Percentiles rank a stretch among this genome's conserved stretches.
phyloP scores from a whole-genome alignment of 2,797 vertebrate genomes.

The Alcedo atthis region DNA sequence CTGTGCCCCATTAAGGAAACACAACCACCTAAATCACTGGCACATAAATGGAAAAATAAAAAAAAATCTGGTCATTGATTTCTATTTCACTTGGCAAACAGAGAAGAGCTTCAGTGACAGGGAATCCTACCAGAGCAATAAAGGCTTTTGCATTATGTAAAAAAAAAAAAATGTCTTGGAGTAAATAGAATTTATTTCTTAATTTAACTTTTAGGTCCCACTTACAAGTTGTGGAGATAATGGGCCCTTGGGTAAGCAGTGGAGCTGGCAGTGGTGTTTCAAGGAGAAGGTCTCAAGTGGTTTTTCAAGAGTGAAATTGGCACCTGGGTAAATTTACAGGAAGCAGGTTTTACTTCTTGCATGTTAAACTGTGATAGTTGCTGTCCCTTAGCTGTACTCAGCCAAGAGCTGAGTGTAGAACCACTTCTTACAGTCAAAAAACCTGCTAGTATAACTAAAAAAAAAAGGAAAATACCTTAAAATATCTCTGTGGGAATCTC shows the following conservation, averaged over 20 bases:
- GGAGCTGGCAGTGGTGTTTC: not conserved
- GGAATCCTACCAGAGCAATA: not conserved
- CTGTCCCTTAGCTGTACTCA: not conserved
- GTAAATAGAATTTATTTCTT: not conserved
- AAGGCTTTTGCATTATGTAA: not conserved
- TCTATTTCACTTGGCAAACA: not conserved
- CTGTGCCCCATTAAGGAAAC: not conserved
- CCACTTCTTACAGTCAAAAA: not conserved
- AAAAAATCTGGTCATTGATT: not conserved
- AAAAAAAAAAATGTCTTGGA: not conserved
- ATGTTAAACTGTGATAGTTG: not conserved
- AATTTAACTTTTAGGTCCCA: not conserved
- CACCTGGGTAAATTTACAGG: accelerated
- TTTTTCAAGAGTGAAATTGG: not conserved
- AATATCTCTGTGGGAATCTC: not conserved
- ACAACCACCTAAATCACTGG: not conserved
- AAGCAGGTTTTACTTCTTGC: not conserved
- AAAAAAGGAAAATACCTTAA: not conserved
- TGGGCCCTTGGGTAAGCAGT: not conserved
- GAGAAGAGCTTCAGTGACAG: not conserved
- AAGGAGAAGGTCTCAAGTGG: not conserved
- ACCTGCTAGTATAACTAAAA: not conserved
- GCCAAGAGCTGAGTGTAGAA: not conserved
- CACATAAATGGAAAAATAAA: not conserved
- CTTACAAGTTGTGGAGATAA: not conserved